Evolutionary conservation across 2,888 invertebrate species (phyloP).

Genomic region (Thysanoteuthis rhombus): DNA sequence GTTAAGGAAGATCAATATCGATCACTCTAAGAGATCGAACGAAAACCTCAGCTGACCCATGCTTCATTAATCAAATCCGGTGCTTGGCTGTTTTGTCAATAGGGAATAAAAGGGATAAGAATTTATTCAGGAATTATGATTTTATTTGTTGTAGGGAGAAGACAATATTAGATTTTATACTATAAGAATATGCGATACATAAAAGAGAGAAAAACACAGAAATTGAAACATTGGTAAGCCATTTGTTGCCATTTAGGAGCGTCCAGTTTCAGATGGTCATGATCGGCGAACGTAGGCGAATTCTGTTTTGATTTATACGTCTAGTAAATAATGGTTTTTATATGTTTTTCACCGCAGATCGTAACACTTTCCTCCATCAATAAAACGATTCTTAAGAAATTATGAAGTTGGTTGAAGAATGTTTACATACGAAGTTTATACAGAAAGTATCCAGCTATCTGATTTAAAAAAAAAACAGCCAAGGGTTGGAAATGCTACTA

Average conservation of each 20-base stretch:
- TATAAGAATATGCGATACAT: not conserved
- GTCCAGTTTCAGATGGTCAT: not conserved
- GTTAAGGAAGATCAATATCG: not conserved
- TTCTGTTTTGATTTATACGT: not conserved
- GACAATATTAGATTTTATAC: not conserved
- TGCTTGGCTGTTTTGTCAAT: not conserved
- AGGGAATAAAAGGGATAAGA: not conserved
- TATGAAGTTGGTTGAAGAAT: too few relatives aligned
- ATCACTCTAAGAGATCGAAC: not conserved
- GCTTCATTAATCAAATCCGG: slow-evolving; percentile 12
- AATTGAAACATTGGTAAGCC: not conserved
- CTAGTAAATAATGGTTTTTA: not conserved
- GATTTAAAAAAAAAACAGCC: too few relatives aligned
- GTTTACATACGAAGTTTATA: too few relatives aligned
- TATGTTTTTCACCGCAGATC: not conserved
- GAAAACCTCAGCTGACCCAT: not conserved
- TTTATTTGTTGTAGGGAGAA: not conserved
- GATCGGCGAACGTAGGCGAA: not conserved
- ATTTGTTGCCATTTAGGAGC: not conserved
- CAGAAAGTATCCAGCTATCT: too few relatives aligned
- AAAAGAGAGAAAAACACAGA: not conserved
- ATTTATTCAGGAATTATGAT: not conserved
- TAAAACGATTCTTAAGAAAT: too few relatives aligned
- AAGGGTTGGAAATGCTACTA: too few relatives aligned
- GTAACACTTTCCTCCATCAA: too few relatives aligned